A percentile compares a stretch with the other conserved stretches of the same genome.
These are phyloP conservation scores for Acronicta alni DNA, from an alignment of 2,888 invertebrate genomes.

Conservation along the genomic window DNA sequence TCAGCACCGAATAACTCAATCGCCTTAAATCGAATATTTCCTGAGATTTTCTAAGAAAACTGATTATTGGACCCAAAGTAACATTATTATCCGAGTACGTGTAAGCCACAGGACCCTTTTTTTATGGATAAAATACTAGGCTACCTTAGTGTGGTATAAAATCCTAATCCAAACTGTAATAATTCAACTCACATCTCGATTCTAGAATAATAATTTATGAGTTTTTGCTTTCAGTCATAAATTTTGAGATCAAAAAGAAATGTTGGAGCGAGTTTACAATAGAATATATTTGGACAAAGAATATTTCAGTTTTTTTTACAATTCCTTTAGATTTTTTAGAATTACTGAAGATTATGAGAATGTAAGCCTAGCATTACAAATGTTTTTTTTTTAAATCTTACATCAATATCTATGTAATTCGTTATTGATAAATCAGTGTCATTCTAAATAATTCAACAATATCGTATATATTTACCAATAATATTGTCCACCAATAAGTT, in stretches of 20 bases:
- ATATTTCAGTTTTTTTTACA: conserved; percentile 9
- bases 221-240: conserved; percentile 33
- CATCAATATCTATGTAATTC: no score
- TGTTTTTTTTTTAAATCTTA: no score
- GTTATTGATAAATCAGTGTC: no score
- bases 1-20: no score
- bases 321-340: background rate
- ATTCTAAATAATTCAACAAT: no score
- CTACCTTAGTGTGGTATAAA: conserved; percentile 4
- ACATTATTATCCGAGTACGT: background rate
- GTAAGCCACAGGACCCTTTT: background rate
- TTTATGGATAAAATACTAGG: conserved; percentile 2
- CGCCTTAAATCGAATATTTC: background rate
- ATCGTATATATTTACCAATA: no score
- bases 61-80: background rate
- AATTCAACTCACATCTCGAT: conserved; percentile 26
- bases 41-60: background rate
- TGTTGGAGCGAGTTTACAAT: conserved; percentile 24
- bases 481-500: no score
- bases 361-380: no score
- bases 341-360: no score
- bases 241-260: conserved; percentile 40
- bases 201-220: conserved; percentile 35
- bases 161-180: conserved; percentile 14
- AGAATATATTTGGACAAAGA: conserved; percentile 6